Percentiles rank a stretch among this genome's conserved stretches.
Conservation (phyloP, 2,888 invertebrate species). For the Yponomeuta sedellus region DNA sequence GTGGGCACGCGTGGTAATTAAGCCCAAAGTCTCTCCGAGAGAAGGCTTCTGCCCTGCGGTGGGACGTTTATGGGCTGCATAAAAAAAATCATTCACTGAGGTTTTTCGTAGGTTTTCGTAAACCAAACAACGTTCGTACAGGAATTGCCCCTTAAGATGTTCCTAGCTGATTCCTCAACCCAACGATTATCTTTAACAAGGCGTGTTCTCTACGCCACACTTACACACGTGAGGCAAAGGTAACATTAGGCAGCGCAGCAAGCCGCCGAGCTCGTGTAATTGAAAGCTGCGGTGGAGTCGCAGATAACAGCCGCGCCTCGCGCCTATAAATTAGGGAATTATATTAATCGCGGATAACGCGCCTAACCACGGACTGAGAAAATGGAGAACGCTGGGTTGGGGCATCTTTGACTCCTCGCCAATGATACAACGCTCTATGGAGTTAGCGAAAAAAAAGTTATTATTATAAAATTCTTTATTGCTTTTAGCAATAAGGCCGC, state of each 20-base stretch:
- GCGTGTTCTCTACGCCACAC: neutral
- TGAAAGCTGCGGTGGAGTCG: slow-evolving; percentile 55
- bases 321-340: slow-evolving; percentile 67
- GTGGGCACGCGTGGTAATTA: too few relatives aligned
- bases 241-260: slow-evolving; percentile 1
- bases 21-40: too few relatives aligned
- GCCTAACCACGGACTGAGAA: slow-evolving; percentile 25
- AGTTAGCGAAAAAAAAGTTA: too few relatives aligned
- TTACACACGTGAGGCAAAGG: neutral
- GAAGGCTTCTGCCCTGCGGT: too few relatives aligned
- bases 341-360: slow-evolving; percentile 60
- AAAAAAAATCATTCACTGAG: too few relatives aligned
- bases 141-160: neutral
- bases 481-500: too few relatives aligned
- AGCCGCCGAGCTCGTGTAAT: slow-evolving; percentile 36
- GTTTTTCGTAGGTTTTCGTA: too few relatives aligned
- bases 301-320: slow-evolving; percentile 42
- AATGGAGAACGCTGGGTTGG: slow-evolving; percentile 12
- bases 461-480: too few relatives aligned
- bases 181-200: neutral
- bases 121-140: too few relatives aligned
- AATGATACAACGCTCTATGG: too few relatives aligned
- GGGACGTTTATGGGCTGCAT: too few relatives aligned
- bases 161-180: neutral
- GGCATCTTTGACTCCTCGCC: slow-evolving; percentile 6